Conservation (phyloP, 2,888 invertebrate species). For the Balanococcus diminutus region DNA sequence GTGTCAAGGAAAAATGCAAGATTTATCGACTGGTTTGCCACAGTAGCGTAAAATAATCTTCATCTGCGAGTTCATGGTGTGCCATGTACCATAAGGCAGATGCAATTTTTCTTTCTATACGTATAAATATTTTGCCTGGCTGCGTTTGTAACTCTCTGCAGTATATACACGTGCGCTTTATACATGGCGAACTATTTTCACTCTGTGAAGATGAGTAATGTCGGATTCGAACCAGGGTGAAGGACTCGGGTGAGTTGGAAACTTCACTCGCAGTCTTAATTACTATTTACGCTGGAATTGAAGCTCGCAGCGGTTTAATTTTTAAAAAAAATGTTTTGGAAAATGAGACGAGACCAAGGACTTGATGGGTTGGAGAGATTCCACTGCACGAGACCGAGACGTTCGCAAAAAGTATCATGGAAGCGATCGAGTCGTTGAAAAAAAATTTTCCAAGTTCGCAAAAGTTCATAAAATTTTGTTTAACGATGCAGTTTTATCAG, state of each 20-base stretch:
- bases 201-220: neutral
- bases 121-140: neutral
- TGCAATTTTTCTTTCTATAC: neutral
- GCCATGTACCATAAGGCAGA: neutral
- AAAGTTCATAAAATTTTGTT: neutral
- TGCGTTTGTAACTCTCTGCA: neutral
- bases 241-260: neutral
- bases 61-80: neutral
- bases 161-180: neutral
- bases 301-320: neutral
- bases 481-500: neutral
- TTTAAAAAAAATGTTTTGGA: neutral
- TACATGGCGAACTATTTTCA: neutral
- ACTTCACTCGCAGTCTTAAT: no score
- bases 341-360: neutral
- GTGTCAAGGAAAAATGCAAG: conserved; percentile 42
- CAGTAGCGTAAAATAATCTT: conserved; percentile 13
- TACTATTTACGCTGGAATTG: no score
- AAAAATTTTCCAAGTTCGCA: neutral
- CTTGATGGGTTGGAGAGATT: neutral
- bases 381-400: no score
- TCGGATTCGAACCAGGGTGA: neutral
- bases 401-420: no score
- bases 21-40: conserved; percentile 36
- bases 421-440: neutral